Percentiles rank a stretch among this genome's conserved stretches.
Conservation (phyloP, 2,888 invertebrate genomes). For the Oscheius myriophilus region DNA sequence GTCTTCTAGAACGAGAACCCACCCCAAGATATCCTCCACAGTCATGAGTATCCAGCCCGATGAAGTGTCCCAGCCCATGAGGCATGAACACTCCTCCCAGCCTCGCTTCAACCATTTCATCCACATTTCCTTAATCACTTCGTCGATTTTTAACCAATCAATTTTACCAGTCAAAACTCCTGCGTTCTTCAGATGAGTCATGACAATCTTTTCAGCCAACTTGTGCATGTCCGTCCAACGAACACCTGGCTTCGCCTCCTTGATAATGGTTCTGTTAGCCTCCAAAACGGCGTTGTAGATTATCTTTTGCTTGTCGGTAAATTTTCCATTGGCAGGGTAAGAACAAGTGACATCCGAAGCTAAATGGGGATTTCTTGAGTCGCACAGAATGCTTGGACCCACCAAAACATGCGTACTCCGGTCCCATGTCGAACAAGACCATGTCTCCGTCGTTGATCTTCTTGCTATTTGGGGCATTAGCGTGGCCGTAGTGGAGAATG, state of each 20-base stretch:
- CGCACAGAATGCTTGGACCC: too few species aligned
- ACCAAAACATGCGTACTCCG: slow-evolving; percentile 87
- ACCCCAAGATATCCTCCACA: slow-evolving; percentile 87
- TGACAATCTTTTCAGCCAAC: slow-evolving; percentile 80
- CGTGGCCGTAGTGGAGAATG: slow-evolving; percentile 94
- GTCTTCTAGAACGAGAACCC: background rate
- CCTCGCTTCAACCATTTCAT: slow-evolving; percentile 30
- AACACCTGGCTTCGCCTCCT: slow-evolving; percentile 85
- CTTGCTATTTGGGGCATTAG: slow-evolving; percentile 89
- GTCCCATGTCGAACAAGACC: slow-evolving; percentile 97
- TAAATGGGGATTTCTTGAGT: slow-evolving; percentile 23
- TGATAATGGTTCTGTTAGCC: slow-evolving; percentile 85
- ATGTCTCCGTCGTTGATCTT: slow-evolving; percentile 85
- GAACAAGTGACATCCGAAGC: slow-evolving; percentile 95
- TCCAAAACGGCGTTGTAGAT: slow-evolving; percentile 86
- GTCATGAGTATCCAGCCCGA: slow-evolving; percentile 96
- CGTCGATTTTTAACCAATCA: background rate
- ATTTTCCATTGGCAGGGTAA: slow-evolving; percentile 93
- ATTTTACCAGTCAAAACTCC: slow-evolving; percentile 78
- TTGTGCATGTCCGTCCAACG: slow-evolving; percentile 93
- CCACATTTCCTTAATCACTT: slow-evolving; percentile 19
- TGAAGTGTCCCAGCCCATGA: slow-evolving; percentile 93
- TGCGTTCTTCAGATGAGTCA: slow-evolving; percentile 80
- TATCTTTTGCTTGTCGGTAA: slow-evolving; percentile 86
- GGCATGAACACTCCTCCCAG: slow-evolving; percentile 88